Evolutionary conservation across 2,888 invertebrate species (phyloP), one percentile per base, ranked within the genome.

Genomic region (Trachelus troglodyta): DNA sequence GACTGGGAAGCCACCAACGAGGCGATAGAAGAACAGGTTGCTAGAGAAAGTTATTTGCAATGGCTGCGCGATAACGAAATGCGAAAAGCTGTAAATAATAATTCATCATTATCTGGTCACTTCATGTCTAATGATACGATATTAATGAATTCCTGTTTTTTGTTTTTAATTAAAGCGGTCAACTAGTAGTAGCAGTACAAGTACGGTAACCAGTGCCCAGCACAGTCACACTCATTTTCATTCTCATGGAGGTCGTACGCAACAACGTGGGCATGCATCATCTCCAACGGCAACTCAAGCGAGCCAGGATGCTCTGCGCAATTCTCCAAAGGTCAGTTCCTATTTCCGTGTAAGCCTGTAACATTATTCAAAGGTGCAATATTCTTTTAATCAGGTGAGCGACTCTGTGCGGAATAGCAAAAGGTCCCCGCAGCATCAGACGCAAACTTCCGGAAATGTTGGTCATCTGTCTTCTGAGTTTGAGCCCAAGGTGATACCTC

Each of bases 1-100:
- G 97, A 98, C 91, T 97, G 97, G 96, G 97, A 98, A 91, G 96
- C 97, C 12, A 98, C 97, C 0, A 97, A 97, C 89, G 97, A 97
- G 90, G 96, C 96, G n/a, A 95, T 97, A 78, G 96, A 97, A 88
- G 96, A 97, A 89, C 97, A 97, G 92, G 96, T 97, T 12, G 97
- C 97, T 9, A 93, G 96, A 30, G 97, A 97, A 91, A 96, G 96
- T 69, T 97, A 97, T 91, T 93, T 97, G 75, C 96, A 97, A 89
- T 97, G 95, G 95, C 92, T 96, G 75, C 93, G 94, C 80, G 95
- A 95, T 77, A 94, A 94, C 87, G 94, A 95, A 89, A 93, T 94
- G 86, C 92, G 94, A 81, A 91, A 92, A 87, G 92, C 91, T 75
- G 92, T 92, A 88, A 89, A 89, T 87, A 82, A 1, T 73, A 56